These are phyloP conservation scores for Urocyon cinereoargenteus DNA, from an alignment of 2,797 vertebrate genomes.

Conservation along the genomic window DNA sequence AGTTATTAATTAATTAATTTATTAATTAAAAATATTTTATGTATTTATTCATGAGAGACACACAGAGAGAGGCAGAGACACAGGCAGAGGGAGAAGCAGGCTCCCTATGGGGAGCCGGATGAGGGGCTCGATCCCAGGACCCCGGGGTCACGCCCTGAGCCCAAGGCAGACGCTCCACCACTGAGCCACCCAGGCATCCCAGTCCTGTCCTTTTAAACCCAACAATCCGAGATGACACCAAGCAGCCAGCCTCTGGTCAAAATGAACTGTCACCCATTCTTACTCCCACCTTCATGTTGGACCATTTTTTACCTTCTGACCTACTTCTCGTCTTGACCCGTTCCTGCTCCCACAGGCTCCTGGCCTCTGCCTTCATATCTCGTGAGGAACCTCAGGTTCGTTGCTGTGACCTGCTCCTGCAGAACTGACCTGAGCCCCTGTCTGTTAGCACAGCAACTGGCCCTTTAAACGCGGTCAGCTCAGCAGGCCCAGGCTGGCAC, in stretches of 20 bases:
- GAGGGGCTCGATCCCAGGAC: too few species aligned
- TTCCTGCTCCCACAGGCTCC: neutral
- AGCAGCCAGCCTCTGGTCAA: neutral
- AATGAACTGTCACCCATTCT: neutral
- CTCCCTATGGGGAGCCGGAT: too few species aligned
- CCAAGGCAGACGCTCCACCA: too few species aligned
- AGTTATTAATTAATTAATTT: too few species aligned
- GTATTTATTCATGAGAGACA: too few species aligned
- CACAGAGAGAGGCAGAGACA: too few species aligned
- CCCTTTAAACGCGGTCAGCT: conserved; percentile 63
- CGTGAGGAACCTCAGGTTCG: neutral
- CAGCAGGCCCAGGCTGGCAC: conserved; percentile 74
- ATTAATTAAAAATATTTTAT: too few species aligned
- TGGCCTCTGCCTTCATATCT: neutral
- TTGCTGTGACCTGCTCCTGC: neutral
- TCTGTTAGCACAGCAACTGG: conserved; percentile 40
- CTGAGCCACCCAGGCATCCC: too few species aligned
- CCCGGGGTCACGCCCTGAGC: too few species aligned
- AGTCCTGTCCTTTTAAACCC: neutral
- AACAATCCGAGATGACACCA: neutral
- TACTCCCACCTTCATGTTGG: neutral
- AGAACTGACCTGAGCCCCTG: neutral
- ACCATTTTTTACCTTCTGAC: neutral
- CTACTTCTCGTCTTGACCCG: neutral
- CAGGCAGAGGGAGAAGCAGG: too few species aligned